Percentiles rank a stretch among this genome's conserved stretches.
phyloP scores from a whole-genome alignment of 2,113 vertebrate species.

The Cephalopholis sonnerati region DNA sequence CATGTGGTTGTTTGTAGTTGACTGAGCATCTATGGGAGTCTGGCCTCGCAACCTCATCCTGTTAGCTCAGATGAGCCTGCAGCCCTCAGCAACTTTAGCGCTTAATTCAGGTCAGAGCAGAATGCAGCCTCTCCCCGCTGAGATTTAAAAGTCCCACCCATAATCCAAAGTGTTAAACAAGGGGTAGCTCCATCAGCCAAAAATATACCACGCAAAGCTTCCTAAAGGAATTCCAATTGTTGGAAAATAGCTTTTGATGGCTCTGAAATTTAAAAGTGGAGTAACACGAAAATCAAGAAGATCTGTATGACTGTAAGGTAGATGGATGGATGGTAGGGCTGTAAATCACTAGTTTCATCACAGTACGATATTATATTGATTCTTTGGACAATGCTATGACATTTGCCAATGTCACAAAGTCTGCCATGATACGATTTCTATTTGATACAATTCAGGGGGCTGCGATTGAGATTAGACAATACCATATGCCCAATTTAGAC shows the following conservation, averaged over 20 bases:
- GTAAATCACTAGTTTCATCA: too few species aligned
- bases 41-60: conserved; percentile 42
- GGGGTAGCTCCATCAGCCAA: neutral
- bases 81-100: conserved; percentile 39
- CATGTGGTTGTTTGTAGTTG: conserved; percentile 46
- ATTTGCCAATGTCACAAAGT: too few species aligned
- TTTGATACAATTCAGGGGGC: too few species aligned
- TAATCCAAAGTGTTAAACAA: conserved; percentile 41
- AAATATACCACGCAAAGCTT: neutral
- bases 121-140: conserved; percentile 24
- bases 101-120: conserved; percentile 37
- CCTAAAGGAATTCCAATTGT: neutral
- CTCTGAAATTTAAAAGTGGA: neutral
- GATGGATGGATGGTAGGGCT: too few species aligned
- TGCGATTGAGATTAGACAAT: too few species aligned
- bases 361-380: too few species aligned
- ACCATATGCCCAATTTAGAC: too few species aligned
- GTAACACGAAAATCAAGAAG: too few species aligned
- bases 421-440: too few species aligned
- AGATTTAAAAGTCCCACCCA: conserved; percentile 24
- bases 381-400: too few species aligned
- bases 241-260: neutral
- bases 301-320: too few species aligned
- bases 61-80: conserved; percentile 42
- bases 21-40: conserved; percentile 52